Percentiles rank a stretch among this genome's conserved stretches.
Evolutionary conservation across 1,140 invertebrate species (phyloP).

Genomic region (Drosophila obscura): DNA sequence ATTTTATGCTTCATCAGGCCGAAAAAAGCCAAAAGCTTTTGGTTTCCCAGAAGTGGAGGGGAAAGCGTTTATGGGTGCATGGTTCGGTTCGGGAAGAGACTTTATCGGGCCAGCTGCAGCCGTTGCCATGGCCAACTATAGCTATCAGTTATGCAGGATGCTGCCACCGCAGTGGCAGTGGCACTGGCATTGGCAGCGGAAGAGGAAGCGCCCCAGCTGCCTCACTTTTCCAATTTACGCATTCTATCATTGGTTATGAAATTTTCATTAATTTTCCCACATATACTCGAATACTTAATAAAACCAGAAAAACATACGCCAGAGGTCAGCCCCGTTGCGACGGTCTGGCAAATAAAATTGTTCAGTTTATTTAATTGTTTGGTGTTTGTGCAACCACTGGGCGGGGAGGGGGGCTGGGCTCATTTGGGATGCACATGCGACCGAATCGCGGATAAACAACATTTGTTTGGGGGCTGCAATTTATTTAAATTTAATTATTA

Average conservation of each 20-base stretch:
- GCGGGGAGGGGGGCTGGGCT: not conserved
- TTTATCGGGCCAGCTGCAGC: constrained; percentile 24
- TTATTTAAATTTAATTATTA: constrained; percentile 32
- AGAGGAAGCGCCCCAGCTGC: not conserved
- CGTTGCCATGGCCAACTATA: constrained; percentile 1
- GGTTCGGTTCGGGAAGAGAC: constrained; percentile 3
- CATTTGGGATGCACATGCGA: constrained; percentile 39
- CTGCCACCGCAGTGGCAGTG: not conserved
- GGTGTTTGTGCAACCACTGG: constrained; percentile 11
- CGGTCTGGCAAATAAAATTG: constrained; percentile 25
- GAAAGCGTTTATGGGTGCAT: not conserved
- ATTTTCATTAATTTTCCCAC: constrained; percentile 42
- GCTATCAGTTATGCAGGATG: constrained; percentile 1
- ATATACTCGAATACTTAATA: constrained; percentile 1
- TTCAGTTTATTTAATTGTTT: constrained; percentile 34
- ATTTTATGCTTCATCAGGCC: constrained; percentile 67
- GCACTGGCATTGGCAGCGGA: not conserved
- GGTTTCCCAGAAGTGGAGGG: constrained; percentile 23
- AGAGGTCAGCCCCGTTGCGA: not conserved
- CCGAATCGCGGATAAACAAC: constrained; percentile 8
- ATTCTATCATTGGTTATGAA: constrained; percentile 33
- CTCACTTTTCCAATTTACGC: constrained; percentile 48
- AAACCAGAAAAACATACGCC: not conserved
- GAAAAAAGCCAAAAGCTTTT: constrained; percentile 55
- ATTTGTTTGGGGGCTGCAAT: constrained; percentile 37